Percentiles rank a stretch among this genome's conserved stretches.
These are phyloP conservation scores for Melanotaenia parkinsoni DNA, from an alignment of 2,797 vertebrate species.

Conservation along the genomic window DNA sequence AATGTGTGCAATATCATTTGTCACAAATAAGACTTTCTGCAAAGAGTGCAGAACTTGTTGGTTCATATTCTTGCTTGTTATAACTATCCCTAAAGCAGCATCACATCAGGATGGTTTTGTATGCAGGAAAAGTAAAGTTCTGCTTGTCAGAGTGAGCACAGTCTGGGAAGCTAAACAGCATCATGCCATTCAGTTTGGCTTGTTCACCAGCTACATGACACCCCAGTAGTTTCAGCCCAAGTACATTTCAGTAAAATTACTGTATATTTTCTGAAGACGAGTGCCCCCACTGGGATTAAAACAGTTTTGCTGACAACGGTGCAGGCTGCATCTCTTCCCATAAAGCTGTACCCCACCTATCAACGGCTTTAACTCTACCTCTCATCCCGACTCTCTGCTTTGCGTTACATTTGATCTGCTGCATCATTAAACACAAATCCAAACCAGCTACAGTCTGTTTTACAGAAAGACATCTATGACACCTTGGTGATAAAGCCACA, in stretches of 20 bases:
- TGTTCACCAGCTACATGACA: conserved; percentile 32
- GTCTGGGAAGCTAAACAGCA: conserved; percentile 17
- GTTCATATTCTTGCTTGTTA: not conserved
- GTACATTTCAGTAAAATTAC: conserved; percentile 44
- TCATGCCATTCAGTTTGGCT: conserved; percentile 25
- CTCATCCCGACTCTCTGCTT: conserved; percentile 25
- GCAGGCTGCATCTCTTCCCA: not conserved
- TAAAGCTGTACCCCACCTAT: conserved; percentile 13
- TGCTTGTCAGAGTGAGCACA: conserved; percentile 9
- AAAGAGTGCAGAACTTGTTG: not conserved
- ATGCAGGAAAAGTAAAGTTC: conserved; percentile 4
- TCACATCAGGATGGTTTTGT: conserved; percentile 6
- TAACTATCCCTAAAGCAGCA: not conserved
- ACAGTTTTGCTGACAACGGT: conserved; percentile 24
- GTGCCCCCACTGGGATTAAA: conserved; percentile 40
- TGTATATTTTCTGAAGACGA: conserved; percentile 41
- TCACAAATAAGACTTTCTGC: not conserved
- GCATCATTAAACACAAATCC: conserved; percentile 22
- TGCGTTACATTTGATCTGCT: conserved; percentile 26
- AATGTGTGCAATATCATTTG: not conserved
- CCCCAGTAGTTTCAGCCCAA: conserved; percentile 44
- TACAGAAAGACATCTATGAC: conserved; percentile 27
- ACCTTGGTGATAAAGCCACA: conserved; percentile 20
- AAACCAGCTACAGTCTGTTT: conserved; percentile 7
- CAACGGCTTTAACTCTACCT: conserved; percentile 15